A percentile compares a stretch with the other conserved stretches of the same genome.
Conservation (phyloP, 2,888 invertebrate genomes). For the Macrophya alboannulata region DNA sequence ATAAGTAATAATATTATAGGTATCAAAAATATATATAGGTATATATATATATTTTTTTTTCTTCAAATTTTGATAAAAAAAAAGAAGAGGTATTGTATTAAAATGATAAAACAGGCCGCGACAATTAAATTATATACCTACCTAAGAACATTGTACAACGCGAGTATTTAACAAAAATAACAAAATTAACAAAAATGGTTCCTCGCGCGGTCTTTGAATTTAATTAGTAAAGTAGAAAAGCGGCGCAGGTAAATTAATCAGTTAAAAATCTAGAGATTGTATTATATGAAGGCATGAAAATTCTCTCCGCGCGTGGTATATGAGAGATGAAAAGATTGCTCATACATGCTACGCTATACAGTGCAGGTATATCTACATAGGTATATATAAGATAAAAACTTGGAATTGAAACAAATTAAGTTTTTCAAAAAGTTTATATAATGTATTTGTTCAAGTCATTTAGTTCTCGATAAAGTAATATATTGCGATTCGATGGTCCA, state of each 20-base stretch:
- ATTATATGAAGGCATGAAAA: neutral
- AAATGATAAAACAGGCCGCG: neutral
- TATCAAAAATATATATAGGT: neutral
- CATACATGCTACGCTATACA: no score
- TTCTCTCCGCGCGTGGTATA: neutral
- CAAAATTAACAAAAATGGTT: neutral
- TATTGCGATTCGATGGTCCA: neutral
- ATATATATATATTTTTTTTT: no score
- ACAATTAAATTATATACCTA: neutral
- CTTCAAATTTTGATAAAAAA: neutral
- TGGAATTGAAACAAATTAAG: neutral
- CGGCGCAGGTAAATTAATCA: neutral
- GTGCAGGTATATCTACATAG: no score
- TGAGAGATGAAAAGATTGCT: neutral
- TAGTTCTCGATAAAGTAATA: neutral
- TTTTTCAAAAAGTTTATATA: neutral
- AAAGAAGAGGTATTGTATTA: neutral
- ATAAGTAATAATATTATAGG: no score
- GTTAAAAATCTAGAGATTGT: neutral
- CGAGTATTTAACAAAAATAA: neutral
- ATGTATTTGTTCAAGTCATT: neutral
- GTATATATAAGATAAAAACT: no score
- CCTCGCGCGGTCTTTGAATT: neutral
- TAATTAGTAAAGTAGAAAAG: constrained; percentile 33
- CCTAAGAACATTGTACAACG: neutral